A percentile compares a stretch with the other conserved stretches of the same genome.
Conservation (phyloP, 1,140 invertebrate genomes). For the Platorchestia sp. region DNA sequence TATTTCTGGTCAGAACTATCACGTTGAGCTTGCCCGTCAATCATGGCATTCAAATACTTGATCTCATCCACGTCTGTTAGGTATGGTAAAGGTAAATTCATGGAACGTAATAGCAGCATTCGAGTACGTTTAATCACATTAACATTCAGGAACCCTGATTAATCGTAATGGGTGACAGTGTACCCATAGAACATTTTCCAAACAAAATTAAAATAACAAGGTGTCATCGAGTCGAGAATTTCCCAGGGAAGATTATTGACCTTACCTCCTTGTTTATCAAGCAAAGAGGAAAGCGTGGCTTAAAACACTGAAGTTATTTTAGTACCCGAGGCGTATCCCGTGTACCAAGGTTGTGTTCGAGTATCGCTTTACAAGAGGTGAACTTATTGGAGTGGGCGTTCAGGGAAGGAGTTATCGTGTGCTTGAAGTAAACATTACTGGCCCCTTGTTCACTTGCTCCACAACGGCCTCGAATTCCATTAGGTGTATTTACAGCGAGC, state of each 20-base stretch:
- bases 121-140: neutral
- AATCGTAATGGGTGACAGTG: neutral
- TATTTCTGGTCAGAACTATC: too few relatives aligned
- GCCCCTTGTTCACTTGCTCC: neutral
- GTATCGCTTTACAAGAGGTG: neutral
- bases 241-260: neutral
- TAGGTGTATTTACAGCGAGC: conserved; percentile 30
- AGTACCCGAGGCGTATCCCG: neutral
- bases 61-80: too few relatives aligned
- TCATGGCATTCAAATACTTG: too few relatives aligned
- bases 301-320: neutral
- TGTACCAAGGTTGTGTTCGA: neutral
- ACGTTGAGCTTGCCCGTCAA: too few relatives aligned
- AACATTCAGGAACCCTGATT: neutral
- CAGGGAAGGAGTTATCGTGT: conserved; percentile 20
- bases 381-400: neutral
- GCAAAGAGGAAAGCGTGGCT: neutral
- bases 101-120: too few relatives aligned
- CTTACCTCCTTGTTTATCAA: neutral
- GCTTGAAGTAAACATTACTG: conserved; percentile 19
- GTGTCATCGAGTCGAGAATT: neutral
- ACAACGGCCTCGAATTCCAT: neutral
- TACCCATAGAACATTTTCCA: neutral
- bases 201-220: neutral
- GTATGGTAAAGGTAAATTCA: too few relatives aligned